Evolutionary conservation across 2,113 vertebrate species (phyloP).

Genomic region (Hippocampus abdominalis): DNA sequence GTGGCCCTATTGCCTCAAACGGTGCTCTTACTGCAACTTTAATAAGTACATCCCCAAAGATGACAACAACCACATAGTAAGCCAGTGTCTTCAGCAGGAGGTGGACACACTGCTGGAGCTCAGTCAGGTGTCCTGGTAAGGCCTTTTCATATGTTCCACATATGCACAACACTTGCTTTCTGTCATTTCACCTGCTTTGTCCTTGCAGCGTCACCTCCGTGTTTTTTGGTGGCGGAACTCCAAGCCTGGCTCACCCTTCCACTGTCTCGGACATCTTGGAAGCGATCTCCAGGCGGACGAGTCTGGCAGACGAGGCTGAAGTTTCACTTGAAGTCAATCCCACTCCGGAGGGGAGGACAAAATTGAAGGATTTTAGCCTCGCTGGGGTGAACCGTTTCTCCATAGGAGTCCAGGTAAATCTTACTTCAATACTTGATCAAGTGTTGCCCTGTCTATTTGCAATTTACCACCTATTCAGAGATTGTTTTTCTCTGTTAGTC

Average conservation of each 20-base stretch:
- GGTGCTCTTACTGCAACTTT: slow-evolving; percentile 91
- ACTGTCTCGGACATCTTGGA: slow-evolving; percentile 79
- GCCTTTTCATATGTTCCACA: neutral
- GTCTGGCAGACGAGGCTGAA: slow-evolving; percentile 70
- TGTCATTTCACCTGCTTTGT: neutral
- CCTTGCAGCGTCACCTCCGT: slow-evolving; percentile 81
- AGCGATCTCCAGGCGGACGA: slow-evolving; percentile 53
- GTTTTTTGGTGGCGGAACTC: slow-evolving; percentile 91
- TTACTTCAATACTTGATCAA: neutral
- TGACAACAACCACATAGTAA: slow-evolving; percentile 70
- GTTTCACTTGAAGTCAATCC: slow-evolving; percentile 90
- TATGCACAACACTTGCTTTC: too few relatives aligned
- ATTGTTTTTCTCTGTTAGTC: too few relatives aligned
- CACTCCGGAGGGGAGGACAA: slow-evolving; percentile 61
- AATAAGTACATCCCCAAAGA: slow-evolving; percentile 84
- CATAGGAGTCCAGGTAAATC: slow-evolving; percentile 84
- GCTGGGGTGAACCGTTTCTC: slow-evolving; percentile 88
- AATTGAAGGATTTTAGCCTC: slow-evolving; percentile 68
- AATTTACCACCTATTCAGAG: neutral
- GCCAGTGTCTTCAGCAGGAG: slow-evolving; percentile 78
- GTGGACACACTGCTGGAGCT: slow-evolving; percentile 75
- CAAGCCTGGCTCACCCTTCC: slow-evolving; percentile 81
- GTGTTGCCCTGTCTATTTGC: neutral
- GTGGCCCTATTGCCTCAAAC: slow-evolving; percentile 93
- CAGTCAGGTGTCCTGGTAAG: slow-evolving; percentile 79